Base-by-base conservation (phyloP, 2,113 vertebrate species). In the Lophius piscatorius region DNA sequence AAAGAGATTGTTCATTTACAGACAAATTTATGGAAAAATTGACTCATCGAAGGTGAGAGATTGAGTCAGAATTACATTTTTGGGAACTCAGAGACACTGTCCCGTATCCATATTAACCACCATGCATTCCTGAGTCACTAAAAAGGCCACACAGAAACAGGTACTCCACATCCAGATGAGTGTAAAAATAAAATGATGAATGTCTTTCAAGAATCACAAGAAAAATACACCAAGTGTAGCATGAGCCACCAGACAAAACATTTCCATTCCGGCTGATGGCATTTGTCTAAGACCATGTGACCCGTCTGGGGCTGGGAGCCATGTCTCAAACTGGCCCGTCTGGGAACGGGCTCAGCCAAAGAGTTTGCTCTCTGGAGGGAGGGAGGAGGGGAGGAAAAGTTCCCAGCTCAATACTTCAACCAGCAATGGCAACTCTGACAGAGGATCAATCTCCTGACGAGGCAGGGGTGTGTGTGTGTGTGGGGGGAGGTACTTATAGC, bases 241-340 rank as follows among this genome's bases (percentile, higher is more conserved):
- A 14, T 50, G 54, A 38, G 69, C 49, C 56, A 31, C 61, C 29
- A 65, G 74, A 65, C 66, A 51, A 46, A 76, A 75, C 58, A 61
- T 73, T 78, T 74, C 75, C 67, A 79, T 83, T 83, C 54, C 63
- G 33, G 67, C 47, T 74, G 63, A 80, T 68, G 76, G 66, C 79
- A 76, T 85, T 84, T 71, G 83, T 74, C 67, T 70, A 36, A 2
- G 9, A 70, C 31, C 80, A 80, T 16, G 70, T 84, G 85, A 84
- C 75, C 54, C 3, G 63, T 84, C 77, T 82, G 68, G 65, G 81
- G 60, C 69, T 6, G 67, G 64, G 52, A 55, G 77, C 77, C 78
- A 81, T 82, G 71, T 56, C 70, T 81, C 41, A 6, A 12, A 68
- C 78, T 74, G 59, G 55, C 61, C 67, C 6, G 80, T 83, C 81